Base-by-base conservation (phyloP, 2,888 invertebrate species). In the Lycia hirtaria region DNA sequence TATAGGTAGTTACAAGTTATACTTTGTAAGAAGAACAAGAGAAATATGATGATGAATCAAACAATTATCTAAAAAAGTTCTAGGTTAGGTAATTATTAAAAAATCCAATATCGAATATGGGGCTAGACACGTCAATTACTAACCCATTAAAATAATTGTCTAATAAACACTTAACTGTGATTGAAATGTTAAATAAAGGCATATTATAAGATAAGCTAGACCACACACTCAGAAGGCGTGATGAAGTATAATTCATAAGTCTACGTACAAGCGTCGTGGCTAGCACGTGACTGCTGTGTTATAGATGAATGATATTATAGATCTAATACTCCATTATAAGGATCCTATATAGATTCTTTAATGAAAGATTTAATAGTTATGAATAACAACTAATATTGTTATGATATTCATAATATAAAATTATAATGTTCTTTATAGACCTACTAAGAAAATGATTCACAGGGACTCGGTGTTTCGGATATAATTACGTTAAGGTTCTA, bases 141-240 rank as follows among this genome's bases (percentile, higher is more conserved):
- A n/a, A n/a, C n/a, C n/a, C n/a, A 12, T 32, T 32, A n/a, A 12
- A 32, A 12, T 12, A 32, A 32, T 32, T 32, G 3, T 35, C 35
- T 17, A 7, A 15, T 35, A 35, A 17, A 14, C 35, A 22, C 12
- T 38, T 38, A 10, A 19, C 19, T 35, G 17, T 35, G 35, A 19
- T 35, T 37, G 37, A 40, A 40, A 22, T 22, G 22, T 40, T 22
- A 20, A 40, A 9, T 3, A 17, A 9, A 12, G 19, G 5, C 6
- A 14, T 17, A 40, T 41, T 33, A 14, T 48, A 56, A 48, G 33
- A 7, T 40, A 33, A 44, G 9, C 24, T 17, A 44, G 49, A 49
- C 56, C 49, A 22, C 49, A 43, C 44, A 56, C 10, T 28, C 28
- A 30, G 17, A 12, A 17, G 43, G 49, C 30, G 44, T 56, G 32